Evolutionary conservation across 2,888 invertebrate species (phyloP).

Genomic region (Homarus gammarus): DNA sequence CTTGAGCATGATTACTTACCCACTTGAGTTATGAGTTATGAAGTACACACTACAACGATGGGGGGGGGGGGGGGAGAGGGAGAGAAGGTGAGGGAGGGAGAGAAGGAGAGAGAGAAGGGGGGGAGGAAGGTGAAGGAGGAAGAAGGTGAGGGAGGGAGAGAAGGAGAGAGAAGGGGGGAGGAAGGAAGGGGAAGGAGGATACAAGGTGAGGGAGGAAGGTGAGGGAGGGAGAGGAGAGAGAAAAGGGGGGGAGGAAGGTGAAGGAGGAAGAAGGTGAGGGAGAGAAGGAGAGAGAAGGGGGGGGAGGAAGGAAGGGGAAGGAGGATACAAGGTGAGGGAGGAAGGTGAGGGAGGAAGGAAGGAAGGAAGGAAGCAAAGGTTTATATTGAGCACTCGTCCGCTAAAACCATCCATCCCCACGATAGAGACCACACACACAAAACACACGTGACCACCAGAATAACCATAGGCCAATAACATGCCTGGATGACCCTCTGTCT

Average conservation of each 20-base stretch:
- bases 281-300: background rate
- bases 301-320: background rate
- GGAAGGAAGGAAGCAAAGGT: too few species aligned
- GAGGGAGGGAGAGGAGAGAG: background rate
- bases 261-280: background rate
- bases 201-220: background rate
- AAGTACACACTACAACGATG: too few species aligned
- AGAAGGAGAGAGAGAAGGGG: background rate
- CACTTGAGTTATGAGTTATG: too few species aligned
- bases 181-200: background rate
- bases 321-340: conserved; percentile 3
- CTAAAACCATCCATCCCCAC: too few species aligned
- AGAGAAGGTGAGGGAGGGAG: conserved; percentile 20
- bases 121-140: background rate
- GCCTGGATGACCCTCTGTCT: too few species aligned
- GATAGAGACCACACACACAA: too few species aligned
- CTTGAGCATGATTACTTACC: too few species aligned
- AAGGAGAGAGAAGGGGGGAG: background rate
- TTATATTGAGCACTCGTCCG: too few species aligned
- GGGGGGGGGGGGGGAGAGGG: background rate
- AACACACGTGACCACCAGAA: too few species aligned
- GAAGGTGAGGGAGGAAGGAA: background rate
- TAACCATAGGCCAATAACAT: too few species aligned
- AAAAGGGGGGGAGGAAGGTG: background rate
- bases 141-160: background rate